These are phyloP conservation scores for Xanthorhoe spadicearia DNA, from an alignment of 2,888 invertebrate species.

Conservation along the genomic window DNA sequence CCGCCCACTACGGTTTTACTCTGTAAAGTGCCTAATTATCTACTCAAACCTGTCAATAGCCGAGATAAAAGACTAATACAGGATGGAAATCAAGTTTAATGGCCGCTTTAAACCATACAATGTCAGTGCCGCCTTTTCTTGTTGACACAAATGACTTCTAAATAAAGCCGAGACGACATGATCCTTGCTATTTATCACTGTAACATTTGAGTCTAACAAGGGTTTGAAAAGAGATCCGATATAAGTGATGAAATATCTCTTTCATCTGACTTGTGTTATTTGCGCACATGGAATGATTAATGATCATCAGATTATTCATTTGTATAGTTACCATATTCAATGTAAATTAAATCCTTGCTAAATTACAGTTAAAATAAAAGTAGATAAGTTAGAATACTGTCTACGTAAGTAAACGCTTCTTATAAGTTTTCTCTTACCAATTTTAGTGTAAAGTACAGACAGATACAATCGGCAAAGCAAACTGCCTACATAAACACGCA, in stretches of 20 bases:
- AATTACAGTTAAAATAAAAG: conserved; percentile 23
- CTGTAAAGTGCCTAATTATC: conserved; percentile 42
- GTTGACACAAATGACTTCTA: conserved; percentile 47
- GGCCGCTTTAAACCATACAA: conserved; percentile 57
- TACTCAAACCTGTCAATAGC: conserved; percentile 44
- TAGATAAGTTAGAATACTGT: conserved; percentile 19
- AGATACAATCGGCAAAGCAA: conserved; percentile 33
- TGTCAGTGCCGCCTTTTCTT: conserved; percentile 58
- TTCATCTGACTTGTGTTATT: conserved; percentile 31
- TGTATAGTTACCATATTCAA: conserved; percentile 15
- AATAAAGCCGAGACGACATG: conserved; percentile 49
- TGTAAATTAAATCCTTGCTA: conserved; percentile 6
- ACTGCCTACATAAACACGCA: conserved; percentile 31
- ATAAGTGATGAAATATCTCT: conserved; percentile 32
- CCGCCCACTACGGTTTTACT: conserved; percentile 33
- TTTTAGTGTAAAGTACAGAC: conserved; percentile 28
- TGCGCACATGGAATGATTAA: conserved; percentile 18
- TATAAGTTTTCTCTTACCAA: conserved; percentile 32
- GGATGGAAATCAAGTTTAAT: conserved; percentile 58
- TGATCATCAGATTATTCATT: conserved; percentile 11
- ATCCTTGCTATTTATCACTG: conserved; percentile 35
- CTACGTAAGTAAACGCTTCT: conserved; percentile 25
- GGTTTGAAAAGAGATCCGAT: conserved; percentile 30
- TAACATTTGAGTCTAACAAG: conserved; percentile 24
- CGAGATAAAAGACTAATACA: conserved; percentile 52